Evolutionary conservation across 2,888 invertebrate genomes (phyloP), one percentile per base, ranked within the genome.

Genomic region (Mythimna ferrago): DNA sequence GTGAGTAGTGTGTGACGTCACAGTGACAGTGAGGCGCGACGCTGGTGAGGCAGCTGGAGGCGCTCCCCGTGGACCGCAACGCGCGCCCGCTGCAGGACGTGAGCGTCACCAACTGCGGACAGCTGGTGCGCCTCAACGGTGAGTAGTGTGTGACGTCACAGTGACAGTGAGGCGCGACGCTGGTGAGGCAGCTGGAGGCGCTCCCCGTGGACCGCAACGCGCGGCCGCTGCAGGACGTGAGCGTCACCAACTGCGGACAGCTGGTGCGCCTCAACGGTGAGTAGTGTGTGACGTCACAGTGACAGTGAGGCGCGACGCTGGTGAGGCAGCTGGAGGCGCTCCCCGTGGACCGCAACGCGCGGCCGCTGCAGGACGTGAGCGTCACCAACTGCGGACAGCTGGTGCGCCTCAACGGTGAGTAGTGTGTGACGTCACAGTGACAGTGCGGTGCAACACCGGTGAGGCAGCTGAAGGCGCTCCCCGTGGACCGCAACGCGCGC

Each of bases 351-450:
- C 97, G 98, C 85, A 98, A 98, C 96, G 98, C 98, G 89, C 97
- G 99, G 83, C 99, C 99, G 3, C 96, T 98, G 86, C 98, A 98
- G 93, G 99, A 99, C 96, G 98, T 99, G 70, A 97, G 97, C 90
- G 98, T 99, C 88, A 95, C 97, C 85, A 98, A 98, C 95, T 99
- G 99, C 94, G 99, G 99, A 5, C 99, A 99, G 94, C 97, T 99
- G 65, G 97, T 99, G 26, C 97, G 97, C 74, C 97, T 98, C 94
- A 21, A 21, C n/a, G 21, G 54, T 54, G 21, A 54, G 54, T 54
- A 51, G 19, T n/a, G 7, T 16, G 48, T 48, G 16, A 48, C 48
- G 48, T 48, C 51, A 51, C 51, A 51, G 51, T 41, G 41, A 11
- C 41, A n/a, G n/a, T n/a, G n/a, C n/a, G 99, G 99, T 77, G 97